Conservation (phyloP, 1,140 invertebrate genomes). For the Pseudachorutes palmiensis region DNA sequence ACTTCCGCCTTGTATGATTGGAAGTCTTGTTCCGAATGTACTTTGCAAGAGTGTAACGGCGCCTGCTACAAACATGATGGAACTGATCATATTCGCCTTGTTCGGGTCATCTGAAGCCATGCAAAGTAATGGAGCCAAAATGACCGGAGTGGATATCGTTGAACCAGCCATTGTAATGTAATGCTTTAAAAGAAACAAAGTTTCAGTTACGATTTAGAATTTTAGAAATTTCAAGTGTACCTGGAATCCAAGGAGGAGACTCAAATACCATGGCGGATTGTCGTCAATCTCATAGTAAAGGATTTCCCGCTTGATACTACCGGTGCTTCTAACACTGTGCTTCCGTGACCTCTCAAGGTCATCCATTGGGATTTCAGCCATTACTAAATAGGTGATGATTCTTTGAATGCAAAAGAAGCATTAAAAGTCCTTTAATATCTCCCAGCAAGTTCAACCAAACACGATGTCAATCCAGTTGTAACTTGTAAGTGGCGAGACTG, state of each 20-base stretch:
- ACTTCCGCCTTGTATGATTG: slow-evolving; percentile 49
- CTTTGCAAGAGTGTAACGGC: slow-evolving; percentile 71
- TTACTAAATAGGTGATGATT: too few species aligned
- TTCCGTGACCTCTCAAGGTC: neutral
- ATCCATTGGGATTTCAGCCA: neutral
- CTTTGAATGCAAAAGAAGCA: too few species aligned
- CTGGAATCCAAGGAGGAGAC: slow-evolving; percentile 71
- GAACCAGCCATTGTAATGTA: slow-evolving; percentile 81
- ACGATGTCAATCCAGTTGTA: too few species aligned
- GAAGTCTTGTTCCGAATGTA: slow-evolving; percentile 50
- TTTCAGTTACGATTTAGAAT: slow-evolving; percentile 16
- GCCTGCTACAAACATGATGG: slow-evolving; percentile 62
- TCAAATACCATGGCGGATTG: slow-evolving; percentile 69
- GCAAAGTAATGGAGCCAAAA: slow-evolving; percentile 69
- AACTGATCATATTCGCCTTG: slow-evolving; percentile 4
- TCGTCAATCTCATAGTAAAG: slow-evolving; percentile 67
- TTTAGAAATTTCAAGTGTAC: slow-evolving; percentile 44
- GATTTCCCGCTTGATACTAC: neutral
- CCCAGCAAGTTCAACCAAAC: too few species aligned
- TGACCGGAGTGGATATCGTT: slow-evolving; percentile 73
- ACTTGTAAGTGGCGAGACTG: too few species aligned
- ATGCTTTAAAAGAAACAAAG: slow-evolving; percentile 53
- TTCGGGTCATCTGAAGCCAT: slow-evolving; percentile 54
- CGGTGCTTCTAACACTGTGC: neutral
- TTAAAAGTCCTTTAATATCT: too few species aligned